Base-by-base conservation (phyloP, 1,140 invertebrate genomes). In the Drosophila parabipectinata region DNA sequence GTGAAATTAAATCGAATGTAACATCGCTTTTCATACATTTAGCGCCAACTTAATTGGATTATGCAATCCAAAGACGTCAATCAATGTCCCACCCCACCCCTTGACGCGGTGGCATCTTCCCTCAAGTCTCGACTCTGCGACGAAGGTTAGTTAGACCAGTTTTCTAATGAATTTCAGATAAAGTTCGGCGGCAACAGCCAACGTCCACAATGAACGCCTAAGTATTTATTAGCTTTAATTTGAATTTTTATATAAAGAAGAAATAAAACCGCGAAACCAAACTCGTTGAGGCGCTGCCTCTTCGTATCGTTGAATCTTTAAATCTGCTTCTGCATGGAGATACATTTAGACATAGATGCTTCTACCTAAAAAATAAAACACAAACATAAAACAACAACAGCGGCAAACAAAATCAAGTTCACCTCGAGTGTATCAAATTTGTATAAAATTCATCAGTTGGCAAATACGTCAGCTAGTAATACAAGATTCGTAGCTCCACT, bases 371-470 rank as follows among this genome's bases (percentile, higher is more conserved):
- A 63, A 68, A 44, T 21, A 57, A 73, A 28, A 52, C 15, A 75
- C 58, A 75, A 71, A 54, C 57, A 56, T 48, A 60, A 51, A 67
- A 53, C 52, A 64, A 45, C 57, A 79, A 50, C 59, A 44, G 53
- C 72, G 73, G 47, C 72, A 68, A 60, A 61, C 55, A 76, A 83
- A 82, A 90, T 84, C 88, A 90, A 81, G 88, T 89, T 90, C 80
- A 84, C 88, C 88, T 90, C 88, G 88, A 88, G 61, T 78, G 68
- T 90, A 75, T 83, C 87, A 82, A 90, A 88, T 88, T 90, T 87
- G 88, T 90, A 83, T 79, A 90, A 82, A 88, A 90, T 88, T 83
- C 80, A 88, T 83, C 82, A 88, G 82, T 60, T 80, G 72, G 72
- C 82, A 82, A 64, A 85, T 85, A 87, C 78, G 78, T 85, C 82